These are phyloP conservation scores for Lepidurus packardi DNA, from an alignment of 1,140 invertebrate genomes.

Conservation along the genomic window DNA sequence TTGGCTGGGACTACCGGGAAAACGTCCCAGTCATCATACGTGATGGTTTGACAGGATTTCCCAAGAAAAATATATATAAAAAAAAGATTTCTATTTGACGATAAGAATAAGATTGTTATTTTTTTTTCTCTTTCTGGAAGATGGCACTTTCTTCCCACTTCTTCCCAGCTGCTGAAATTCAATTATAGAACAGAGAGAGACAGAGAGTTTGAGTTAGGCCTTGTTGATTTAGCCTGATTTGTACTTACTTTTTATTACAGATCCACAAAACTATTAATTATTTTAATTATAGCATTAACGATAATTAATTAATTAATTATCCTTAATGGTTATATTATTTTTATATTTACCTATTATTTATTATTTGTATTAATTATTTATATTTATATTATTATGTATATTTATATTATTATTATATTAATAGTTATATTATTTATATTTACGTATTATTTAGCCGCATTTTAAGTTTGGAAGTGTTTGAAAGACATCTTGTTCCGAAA, in stretches of 20 bases:
- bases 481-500: no score
- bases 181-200: background rate
- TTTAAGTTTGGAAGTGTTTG: background rate
- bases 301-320: no score
- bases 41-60: background rate
- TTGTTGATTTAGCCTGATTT: background rate
- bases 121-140: no score
- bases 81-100: background rate
- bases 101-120: background rate
- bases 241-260: no score
- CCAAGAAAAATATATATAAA: background rate
- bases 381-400: no score
- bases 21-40: constrained; percentile 14
- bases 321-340: no score
- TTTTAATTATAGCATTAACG: no score
- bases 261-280: background rate
- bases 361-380: no score
- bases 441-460: background rate
- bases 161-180: constrained; percentile 1
- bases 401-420: no score
- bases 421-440: no score
- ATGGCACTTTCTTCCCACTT: background rate
- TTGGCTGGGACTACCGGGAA: background rate
- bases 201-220: background rate
- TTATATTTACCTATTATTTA: no score